phyloP scores from a whole-genome alignment of 1,140 invertebrate species.

The Hyles euphorbiae region DNA sequence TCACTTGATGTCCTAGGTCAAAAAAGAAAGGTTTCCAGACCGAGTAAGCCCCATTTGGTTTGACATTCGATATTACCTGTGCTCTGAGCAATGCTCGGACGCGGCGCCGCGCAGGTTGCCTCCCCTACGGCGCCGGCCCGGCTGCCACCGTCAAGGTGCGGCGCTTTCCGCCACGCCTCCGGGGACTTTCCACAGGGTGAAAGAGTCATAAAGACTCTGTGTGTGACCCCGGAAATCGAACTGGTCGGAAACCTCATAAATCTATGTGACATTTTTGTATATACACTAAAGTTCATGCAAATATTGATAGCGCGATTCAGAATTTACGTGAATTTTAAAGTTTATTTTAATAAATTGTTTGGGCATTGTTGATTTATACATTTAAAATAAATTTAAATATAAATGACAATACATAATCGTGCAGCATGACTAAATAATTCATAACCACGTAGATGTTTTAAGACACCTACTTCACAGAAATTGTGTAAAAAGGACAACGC shows the following conservation, averaged over 20 bases:
- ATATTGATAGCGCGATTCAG: constrained; percentile 42
- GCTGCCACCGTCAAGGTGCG: constrained; percentile 46
- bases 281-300: constrained; percentile 28
- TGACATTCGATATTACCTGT: constrained; percentile 47
- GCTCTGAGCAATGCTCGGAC: constrained; percentile 68
- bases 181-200: constrained; percentile 71
- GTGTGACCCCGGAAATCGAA: constrained; percentile 62
- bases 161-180: constrained; percentile 67
- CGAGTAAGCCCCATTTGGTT: constrained; percentile 73
- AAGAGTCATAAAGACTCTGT: constrained; percentile 46
- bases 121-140: constrained; percentile 49
- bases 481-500: too few relatives aligned
- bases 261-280: constrained; percentile 7
- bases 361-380: too few relatives aligned
- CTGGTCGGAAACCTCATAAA: constrained; percentile 40
- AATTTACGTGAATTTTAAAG: constrained; percentile 2
- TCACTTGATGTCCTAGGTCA: background rate
- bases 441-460: too few relatives aligned
- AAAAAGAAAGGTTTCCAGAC: constrained; percentile 35
- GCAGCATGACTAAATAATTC: too few relatives aligned
- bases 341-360: background rate
- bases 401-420: too few relatives aligned
- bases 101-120: constrained; percentile 43
- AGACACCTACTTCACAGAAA: too few relatives aligned
- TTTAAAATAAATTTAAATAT: too few relatives aligned